Evolutionary conservation across 1,140 invertebrate genomes (phyloP).

Genomic region (Bombus affinis): DNA sequence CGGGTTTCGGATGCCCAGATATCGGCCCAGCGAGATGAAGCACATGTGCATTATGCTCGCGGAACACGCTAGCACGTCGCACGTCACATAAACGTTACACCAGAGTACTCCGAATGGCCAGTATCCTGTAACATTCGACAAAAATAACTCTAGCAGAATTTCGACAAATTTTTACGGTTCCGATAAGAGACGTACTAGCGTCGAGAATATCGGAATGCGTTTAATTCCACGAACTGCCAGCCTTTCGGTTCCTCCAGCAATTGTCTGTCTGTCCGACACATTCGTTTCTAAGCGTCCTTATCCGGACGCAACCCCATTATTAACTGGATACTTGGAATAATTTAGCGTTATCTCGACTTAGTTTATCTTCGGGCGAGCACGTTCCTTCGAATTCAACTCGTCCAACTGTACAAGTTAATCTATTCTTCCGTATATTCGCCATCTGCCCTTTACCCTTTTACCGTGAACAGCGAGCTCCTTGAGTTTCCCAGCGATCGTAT

Average conservation of each 20-base stretch:
- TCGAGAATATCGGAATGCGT: neutral
- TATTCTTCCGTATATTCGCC: neutral
- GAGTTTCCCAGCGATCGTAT: neutral
- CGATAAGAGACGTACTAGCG: neutral
- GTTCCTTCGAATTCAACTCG: neutral
- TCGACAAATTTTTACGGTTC: neutral
- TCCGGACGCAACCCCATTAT: neutral
- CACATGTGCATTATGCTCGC: slow-evolving; percentile 99
- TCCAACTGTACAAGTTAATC: neutral
- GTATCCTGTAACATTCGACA: slow-evolving; percentile 87
- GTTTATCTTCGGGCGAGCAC: neutral
- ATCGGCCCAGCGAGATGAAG: slow-evolving; percentile 96
- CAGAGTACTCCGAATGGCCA: slow-evolving; percentile 94
- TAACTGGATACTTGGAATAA: neutral
- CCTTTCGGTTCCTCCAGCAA: neutral
- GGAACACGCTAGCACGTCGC: slow-evolving; percentile 96
- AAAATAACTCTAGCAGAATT: too few species aligned
- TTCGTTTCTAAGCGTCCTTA: neutral
- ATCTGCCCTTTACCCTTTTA: too few species aligned
- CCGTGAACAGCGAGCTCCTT: neutral
- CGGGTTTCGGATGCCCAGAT: slow-evolving; percentile 95
- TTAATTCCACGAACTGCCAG: neutral
- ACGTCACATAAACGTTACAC: slow-evolving; percentile 97
- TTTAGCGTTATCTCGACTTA: neutral
- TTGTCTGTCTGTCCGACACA: neutral